phyloP scores from a whole-genome alignment of 2,888 invertebrate species.

The Leucania comma region DNA sequence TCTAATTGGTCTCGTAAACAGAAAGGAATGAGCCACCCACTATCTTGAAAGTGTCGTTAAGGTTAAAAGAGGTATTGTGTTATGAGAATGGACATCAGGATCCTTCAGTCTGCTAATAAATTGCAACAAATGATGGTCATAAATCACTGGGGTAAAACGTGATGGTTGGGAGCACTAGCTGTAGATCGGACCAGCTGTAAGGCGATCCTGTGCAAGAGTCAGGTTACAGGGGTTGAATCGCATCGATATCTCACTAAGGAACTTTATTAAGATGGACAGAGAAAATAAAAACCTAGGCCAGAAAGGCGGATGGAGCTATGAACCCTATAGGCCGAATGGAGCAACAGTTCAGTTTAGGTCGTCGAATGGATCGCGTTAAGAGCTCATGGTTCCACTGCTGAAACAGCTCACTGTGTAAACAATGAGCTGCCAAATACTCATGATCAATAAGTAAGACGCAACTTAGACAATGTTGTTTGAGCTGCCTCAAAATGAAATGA shows the following conservation, averaged over 20 bases:
- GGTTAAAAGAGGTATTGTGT: slow-evolving; percentile 2
- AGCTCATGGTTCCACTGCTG: neutral
- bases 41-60: slow-evolving; percentile 31
- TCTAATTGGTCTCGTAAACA: slow-evolving; percentile 36
- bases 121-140: slow-evolving; percentile 7
- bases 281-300: no score
- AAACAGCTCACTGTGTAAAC: neutral
- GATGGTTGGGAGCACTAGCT: neutral
- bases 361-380: no score
- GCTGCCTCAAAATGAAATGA: slow-evolving; percentile 14
- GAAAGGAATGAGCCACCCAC: slow-evolving; percentile 41
- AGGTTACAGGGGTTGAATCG: neutral
- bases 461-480: neutral
- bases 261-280: neutral
- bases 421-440: neutral
- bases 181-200: slow-evolving; percentile 15
- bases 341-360: no score
- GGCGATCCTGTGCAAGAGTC: slow-evolving; percentile 7
- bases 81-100: slow-evolving; percentile 6
- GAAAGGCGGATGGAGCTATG: neutral
- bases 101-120: slow-evolving; percentile 10
- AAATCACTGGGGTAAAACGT: slow-evolving; percentile 10
- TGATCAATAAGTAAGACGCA: neutral
- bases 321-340: no score
- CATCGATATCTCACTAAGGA: neutral